A percentile compares a stretch with the other conserved stretches of the same genome.
phyloP scores from a whole-genome alignment of 2,797 vertebrate genomes.

The Peromyscus eremicus region DNA sequence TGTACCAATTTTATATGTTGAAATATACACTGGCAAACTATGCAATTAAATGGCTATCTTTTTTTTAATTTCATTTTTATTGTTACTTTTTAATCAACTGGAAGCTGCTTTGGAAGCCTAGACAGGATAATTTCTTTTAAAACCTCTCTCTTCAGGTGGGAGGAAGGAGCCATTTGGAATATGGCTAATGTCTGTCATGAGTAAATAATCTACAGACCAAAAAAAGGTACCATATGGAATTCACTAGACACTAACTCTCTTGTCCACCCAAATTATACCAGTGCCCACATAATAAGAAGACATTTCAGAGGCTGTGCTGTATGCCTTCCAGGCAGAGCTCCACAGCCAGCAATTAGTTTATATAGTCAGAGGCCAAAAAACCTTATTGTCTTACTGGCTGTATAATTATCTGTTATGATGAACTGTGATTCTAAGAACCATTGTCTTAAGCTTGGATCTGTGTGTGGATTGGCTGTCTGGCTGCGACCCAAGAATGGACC shows the following conservation, averaged over 20 bases:
- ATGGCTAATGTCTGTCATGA: constrained; percentile 68
- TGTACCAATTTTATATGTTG: constrained; percentile 44
- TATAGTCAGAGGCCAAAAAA: constrained; percentile 89
- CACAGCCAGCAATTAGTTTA: constrained; percentile 90
- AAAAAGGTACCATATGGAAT: constrained; percentile 87
- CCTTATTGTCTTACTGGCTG: constrained; percentile 90
- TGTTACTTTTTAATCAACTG: constrained; percentile 5
- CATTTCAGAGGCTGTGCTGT: constrained; percentile 84
- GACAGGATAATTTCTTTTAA: constrained; percentile 43
- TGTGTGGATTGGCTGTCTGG: constrained; percentile 87
- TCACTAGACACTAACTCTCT: constrained; percentile 87
- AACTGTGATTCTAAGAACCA: constrained; percentile 90
- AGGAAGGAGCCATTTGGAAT: constrained; percentile 73
- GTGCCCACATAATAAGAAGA: constrained; percentile 87
- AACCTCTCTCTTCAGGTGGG: constrained; percentile 38
- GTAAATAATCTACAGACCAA: constrained; percentile 54
- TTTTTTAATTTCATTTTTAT: background rate
- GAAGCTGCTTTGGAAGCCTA: constrained; percentile 23
- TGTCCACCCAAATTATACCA: constrained; percentile 88
- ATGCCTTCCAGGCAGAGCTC: constrained; percentile 89
- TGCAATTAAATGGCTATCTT: background rate
- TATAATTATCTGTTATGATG: constrained; percentile 92
- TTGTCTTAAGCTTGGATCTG: constrained; percentile 89
- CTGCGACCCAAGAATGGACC: constrained; percentile 89
- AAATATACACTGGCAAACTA: constrained; percentile 27